Conservation (phyloP, 2,797 vertebrate genomes). For the Cirrhinus molitorella region DNA sequence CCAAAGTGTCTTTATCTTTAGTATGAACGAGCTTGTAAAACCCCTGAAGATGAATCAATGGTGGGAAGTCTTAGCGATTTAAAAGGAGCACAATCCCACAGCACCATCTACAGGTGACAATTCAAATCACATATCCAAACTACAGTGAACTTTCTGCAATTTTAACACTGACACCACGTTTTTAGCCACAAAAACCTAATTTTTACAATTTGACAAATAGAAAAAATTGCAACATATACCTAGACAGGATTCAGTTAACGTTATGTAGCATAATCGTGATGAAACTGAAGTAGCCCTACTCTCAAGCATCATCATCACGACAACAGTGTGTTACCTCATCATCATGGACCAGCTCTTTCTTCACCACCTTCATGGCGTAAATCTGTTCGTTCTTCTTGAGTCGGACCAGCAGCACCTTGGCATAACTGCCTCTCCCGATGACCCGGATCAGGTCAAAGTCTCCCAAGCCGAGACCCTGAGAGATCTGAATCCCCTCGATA, state of each 20-base stretch:
- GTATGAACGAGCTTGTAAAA: not conserved
- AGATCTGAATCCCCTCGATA: slow-evolving; percentile 94
- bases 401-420: slow-evolving; percentile 96
- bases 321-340: slow-evolving; percentile 86
- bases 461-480: slow-evolving; percentile 88
- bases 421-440: slow-evolving; percentile 96
- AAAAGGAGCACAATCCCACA: slow-evolving; percentile 25
- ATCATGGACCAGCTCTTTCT: slow-evolving; percentile 97
- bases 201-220: not conserved
- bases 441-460: slow-evolving; percentile 97
- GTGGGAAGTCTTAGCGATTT: not conserved
- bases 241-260: not conserved
- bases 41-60: not conserved
- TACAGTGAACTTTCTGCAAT: not conserved
- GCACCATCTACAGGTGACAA: slow-evolving; percentile 54
- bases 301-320: not conserved
- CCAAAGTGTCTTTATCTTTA: not conserved
- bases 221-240: not conserved
- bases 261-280: not conserved
- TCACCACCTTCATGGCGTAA: slow-evolving; percentile 99
- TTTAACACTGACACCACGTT: not conserved
- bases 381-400: slow-evolving; percentile 95
- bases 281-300: not conserved
- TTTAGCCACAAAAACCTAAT: too few relatives aligned
- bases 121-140: not conserved